A percentile compares a stretch with the other conserved stretches of the same genome.
These are phyloP conservation scores for Eupithecia vulgata DNA, from an alignment of 2,888 invertebrate species.

Conservation along the genomic window DNA sequence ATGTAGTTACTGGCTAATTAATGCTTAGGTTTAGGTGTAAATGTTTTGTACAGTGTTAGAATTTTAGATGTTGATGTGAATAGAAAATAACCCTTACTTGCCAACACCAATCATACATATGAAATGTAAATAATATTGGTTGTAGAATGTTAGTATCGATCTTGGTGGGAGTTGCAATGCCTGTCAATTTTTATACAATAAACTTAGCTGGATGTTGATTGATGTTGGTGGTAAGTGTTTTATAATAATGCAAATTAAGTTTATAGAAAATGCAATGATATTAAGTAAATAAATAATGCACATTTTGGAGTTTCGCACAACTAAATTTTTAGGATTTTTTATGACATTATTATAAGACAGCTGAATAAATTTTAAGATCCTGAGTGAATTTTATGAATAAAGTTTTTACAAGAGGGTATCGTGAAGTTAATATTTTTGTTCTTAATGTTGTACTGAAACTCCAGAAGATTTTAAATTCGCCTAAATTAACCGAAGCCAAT, in stretches of 20 bases:
- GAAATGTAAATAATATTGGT: slow-evolving; percentile 5
- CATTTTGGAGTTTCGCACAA: slow-evolving; percentile 8
- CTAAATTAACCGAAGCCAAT: slow-evolving; percentile 57
- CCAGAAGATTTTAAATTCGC: slow-evolving; percentile 43
- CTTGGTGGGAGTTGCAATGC: not conserved
- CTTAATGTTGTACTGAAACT: slow-evolving; percentile 22
- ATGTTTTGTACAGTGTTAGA: slow-evolving; percentile 32
- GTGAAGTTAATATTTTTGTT: slow-evolving; percentile 4
- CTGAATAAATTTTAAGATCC: not conserved
- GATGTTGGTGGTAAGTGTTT: slow-evolving; percentile 2
- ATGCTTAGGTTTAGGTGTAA: slow-evolving; percentile 23
- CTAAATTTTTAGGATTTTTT: slow-evolving; percentile 4
- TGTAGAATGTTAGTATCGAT: not conserved
- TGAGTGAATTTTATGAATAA: not conserved
- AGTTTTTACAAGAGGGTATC: not conserved
- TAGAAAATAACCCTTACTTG: slow-evolving; percentile 14
- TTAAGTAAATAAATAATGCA: not conserved
- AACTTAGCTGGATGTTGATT: slow-evolving; percentile 1
- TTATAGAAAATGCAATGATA: slow-evolving; percentile 10
- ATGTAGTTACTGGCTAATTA: not conserved
- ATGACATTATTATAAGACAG: slow-evolving; percentile 5
- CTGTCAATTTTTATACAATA: slow-evolving; percentile 9
- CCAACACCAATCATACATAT: slow-evolving; percentile 11
- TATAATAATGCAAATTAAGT: slow-evolving; percentile 13
- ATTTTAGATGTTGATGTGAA: slow-evolving; percentile 22